phyloP scores from a whole-genome alignment of 2,888 invertebrate species.

The Cetonia aurata region DNA sequence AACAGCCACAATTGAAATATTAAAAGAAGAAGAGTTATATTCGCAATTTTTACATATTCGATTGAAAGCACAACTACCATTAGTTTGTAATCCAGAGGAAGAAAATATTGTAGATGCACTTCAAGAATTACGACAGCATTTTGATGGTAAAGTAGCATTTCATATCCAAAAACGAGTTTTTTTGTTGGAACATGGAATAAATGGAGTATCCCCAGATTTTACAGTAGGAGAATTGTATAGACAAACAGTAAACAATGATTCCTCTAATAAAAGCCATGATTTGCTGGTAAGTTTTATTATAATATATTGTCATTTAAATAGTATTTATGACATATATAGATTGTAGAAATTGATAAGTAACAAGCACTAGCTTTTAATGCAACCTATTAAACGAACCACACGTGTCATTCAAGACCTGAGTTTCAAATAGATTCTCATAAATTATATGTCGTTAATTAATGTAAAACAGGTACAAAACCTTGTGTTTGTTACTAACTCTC shows the following conservation, averaged over 20 bases:
- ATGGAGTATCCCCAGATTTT: constrained; percentile 69
- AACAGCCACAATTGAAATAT: constrained; percentile 73
- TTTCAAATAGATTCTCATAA: constrained; percentile 48
- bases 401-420: background rate
- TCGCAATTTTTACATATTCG: constrained; percentile 79
- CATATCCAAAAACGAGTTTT: constrained; percentile 76
- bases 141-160: constrained; percentile 81
- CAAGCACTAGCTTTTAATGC: background rate
- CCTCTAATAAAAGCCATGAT: constrained; percentile 19
- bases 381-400: background rate
- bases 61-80: constrained; percentile 74
- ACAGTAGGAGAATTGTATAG: constrained; percentile 68
- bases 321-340: background rate
- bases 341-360: too few species aligned
- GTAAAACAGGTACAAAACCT: background rate
- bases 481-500: background rate
- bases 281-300: constrained; percentile 7
- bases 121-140: constrained; percentile 75
- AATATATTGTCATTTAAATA: background rate
- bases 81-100: constrained; percentile 74
- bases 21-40: constrained; percentile 74
- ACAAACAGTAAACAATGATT: constrained; percentile 47
- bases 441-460: constrained; percentile 34
- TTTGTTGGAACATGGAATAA: constrained; percentile 73
- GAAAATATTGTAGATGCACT: constrained; percentile 74